Conservation (phyloP, 2,113 vertebrate genomes). For the Scomber colias region DNA sequence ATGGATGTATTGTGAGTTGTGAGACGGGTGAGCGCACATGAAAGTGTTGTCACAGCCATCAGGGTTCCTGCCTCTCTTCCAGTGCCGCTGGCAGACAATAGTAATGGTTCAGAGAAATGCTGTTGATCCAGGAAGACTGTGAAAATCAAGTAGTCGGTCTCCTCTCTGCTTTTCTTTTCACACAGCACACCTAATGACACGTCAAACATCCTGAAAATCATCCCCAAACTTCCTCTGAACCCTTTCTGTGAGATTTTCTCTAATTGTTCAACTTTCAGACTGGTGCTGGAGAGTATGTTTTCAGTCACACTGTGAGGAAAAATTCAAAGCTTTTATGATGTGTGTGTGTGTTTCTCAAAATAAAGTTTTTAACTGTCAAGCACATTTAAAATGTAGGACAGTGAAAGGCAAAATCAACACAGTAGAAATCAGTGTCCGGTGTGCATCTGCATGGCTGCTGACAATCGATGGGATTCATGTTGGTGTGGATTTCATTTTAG, state of each 20-base stretch:
- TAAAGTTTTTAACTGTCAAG: background rate
- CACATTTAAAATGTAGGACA: background rate
- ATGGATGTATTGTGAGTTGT: background rate
- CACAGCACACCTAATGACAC: constrained; percentile 27
- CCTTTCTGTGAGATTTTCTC: constrained; percentile 3
- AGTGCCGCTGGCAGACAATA: background rate
- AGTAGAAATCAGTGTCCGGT: background rate
- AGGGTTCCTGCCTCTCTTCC: background rate
- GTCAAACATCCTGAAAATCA: constrained; percentile 16
- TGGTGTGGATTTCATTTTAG: background rate
- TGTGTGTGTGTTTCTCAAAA: background rate
- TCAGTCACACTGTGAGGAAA: constrained; percentile 1
- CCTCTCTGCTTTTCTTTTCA: constrained; percentile 5
- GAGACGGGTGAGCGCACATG: background rate
- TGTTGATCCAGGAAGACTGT: background rate
- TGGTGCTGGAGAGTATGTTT: background rate
- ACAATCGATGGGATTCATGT: background rate
- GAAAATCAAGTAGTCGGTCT: constrained; percentile 10
- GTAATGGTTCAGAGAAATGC: background rate
- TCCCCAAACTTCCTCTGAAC: constrained; percentile 19
- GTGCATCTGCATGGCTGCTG: background rate
- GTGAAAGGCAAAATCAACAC: background rate
- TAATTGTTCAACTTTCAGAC: constrained; percentile 37
- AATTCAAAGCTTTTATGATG: background rate
- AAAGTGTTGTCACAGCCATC: background rate